Conservation (phyloP, 2,113 vertebrate species). For the Boleophthalmus pectinirostris region DNA sequence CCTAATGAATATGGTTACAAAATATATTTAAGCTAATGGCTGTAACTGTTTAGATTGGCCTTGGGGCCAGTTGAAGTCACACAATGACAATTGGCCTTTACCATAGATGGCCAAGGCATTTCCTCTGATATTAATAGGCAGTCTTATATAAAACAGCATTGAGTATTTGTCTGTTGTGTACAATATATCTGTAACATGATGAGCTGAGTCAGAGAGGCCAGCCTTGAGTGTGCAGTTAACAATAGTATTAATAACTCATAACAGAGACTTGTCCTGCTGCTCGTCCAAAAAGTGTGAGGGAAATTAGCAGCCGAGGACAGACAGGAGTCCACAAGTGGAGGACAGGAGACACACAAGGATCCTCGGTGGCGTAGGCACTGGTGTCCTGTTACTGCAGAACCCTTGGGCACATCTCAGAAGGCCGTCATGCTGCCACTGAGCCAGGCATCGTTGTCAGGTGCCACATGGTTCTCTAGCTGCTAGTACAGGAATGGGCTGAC, state of each 20-base stretch:
- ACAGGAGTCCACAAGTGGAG: constrained; percentile 66
- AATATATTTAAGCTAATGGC: not conserved
- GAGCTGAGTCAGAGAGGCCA: constrained; percentile 53
- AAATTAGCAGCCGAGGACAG: constrained; percentile 71
- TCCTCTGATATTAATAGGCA: constrained; percentile 62
- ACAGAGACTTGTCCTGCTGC: constrained; percentile 32
- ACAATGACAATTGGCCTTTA: constrained; percentile 28
- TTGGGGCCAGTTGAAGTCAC: not conserved
- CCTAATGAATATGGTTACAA: not conserved
- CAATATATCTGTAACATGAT: constrained; percentile 71
- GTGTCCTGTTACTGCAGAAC: constrained; percentile 67
- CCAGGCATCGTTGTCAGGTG: constrained; percentile 62
- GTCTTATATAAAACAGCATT: constrained; percentile 59
- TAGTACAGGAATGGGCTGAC: constrained; percentile 54
- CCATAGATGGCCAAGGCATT: constrained; percentile 63
- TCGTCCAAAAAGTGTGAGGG: constrained; percentile 54
- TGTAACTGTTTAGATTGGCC: not conserved
- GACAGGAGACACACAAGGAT: constrained; percentile 65
- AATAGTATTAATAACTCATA: constrained; percentile 75
- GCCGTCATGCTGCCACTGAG: constrained; percentile 32
- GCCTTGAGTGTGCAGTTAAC: constrained; percentile 72
- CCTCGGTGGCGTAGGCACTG: constrained; percentile 39
- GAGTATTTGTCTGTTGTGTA: constrained; percentile 56
- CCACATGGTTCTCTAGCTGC: constrained; percentile 69
- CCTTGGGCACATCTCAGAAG: constrained; percentile 61